Percentiles rank a stretch among this genome's conserved stretches.
These are phyloP conservation scores for Delia radicum DNA, from an alignment of 1,140 invertebrate genomes.

Conservation along the genomic window DNA sequence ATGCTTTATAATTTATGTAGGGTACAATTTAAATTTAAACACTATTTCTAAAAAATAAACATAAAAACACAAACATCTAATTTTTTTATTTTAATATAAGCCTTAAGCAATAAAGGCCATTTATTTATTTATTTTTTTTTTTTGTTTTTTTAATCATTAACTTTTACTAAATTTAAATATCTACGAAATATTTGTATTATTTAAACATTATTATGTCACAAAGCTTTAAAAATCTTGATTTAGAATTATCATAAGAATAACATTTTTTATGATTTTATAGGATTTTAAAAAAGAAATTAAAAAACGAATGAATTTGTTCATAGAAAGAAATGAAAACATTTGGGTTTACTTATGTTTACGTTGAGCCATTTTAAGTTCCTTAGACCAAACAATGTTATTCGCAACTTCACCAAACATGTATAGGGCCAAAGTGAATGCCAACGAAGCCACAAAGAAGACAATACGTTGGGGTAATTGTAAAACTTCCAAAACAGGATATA, in stretches of 20 bases:
- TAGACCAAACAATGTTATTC: slow-evolving; percentile 72
- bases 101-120: background rate
- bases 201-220: slow-evolving; percentile 6
- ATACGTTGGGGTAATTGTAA: slow-evolving; percentile 69
- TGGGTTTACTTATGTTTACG: slow-evolving; percentile 48
- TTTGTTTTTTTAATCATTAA: background rate
- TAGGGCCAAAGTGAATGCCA: slow-evolving; percentile 62
- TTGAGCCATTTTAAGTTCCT: slow-evolving; percentile 62
- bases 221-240: slow-evolving; percentile 2
- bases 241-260: slow-evolving; percentile 29
- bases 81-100: background rate
- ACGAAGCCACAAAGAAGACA: slow-evolving; percentile 68
- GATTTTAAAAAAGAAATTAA: background rate
- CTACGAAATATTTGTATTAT: background rate
- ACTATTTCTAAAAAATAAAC: background rate
- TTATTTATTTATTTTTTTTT: background rate
- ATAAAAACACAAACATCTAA: background rate
- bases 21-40: background rate
- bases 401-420: slow-evolving; percentile 72
- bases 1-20: background rate
- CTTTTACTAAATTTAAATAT: background rate
- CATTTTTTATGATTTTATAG: slow-evolving; percentile 1
- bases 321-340: background rate
- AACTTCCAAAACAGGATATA: slow-evolving; percentile 81
- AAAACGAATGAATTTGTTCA: background rate